Evolutionary conservation across 2,888 invertebrate genomes (phyloP).

Genomic region (Perizoma flavofasciatum): DNA sequence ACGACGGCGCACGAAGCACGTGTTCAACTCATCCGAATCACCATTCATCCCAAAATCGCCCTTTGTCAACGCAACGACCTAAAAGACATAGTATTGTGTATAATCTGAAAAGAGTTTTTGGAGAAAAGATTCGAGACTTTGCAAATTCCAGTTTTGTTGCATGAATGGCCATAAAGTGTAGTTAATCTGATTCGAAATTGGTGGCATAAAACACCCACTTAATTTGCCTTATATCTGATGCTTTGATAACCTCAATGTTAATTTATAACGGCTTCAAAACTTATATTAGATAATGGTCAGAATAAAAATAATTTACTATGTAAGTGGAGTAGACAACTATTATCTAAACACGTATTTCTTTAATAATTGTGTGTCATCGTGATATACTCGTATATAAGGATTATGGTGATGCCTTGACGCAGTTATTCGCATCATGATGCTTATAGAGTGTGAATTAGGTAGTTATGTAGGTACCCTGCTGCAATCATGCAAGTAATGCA

Average conservation of each 20-base stretch:
- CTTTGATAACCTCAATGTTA: not conserved
- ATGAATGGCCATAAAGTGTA: conserved; percentile 16
- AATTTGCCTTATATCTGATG: not conserved
- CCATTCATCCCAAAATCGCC: conserved; percentile 40
- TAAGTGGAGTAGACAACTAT: not conserved
- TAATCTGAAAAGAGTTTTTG: conserved; percentile 14
- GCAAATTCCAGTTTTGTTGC: conserved; percentile 13
- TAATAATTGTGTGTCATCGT: conserved; percentile 37
- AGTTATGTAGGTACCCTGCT: conserved; percentile 33
- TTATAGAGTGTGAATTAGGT: not conserved
- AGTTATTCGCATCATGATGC: conserved; percentile 51
- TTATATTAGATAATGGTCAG: not conserved
- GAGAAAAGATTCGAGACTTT: conserved; percentile 14
- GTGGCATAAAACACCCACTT: not conserved
- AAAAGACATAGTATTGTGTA: not conserved
- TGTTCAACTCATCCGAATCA: conserved; percentile 59
- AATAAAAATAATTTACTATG: not conserved
- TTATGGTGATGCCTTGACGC: conserved; percentile 41
- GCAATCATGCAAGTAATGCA: conserved; percentile 53
- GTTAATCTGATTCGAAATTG: conserved; percentile 18
- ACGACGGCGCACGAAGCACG: conserved; percentile 67
- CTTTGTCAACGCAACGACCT: not conserved
- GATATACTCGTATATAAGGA: conserved; percentile 40
- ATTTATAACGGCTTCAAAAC: not conserved
- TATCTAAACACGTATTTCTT: no score